Conservation (phyloP, 2,888 invertebrate species). For the Trissolcus japonicus region DNA sequence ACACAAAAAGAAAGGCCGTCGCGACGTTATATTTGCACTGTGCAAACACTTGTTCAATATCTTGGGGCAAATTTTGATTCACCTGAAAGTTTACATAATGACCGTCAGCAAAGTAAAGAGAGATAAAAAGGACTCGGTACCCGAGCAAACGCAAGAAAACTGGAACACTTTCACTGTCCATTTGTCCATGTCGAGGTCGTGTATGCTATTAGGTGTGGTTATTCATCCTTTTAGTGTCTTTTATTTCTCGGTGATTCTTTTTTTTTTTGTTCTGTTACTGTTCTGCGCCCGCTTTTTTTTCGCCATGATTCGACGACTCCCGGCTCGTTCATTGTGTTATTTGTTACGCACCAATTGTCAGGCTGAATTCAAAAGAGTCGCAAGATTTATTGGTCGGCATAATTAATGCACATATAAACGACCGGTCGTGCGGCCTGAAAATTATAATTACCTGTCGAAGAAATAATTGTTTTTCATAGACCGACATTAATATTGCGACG, state of each 20-base stretch:
- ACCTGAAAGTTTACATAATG: background rate
- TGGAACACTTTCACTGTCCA: constrained; percentile 46
- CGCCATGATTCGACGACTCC: constrained; percentile 6
- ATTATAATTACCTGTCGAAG: constrained; percentile 42
- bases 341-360: constrained; percentile 50
- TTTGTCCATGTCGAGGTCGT: constrained; percentile 39
- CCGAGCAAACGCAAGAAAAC: constrained; percentile 31
- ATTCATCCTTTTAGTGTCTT: constrained; percentile 40
- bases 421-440: constrained; percentile 24
- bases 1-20: too few species aligned
- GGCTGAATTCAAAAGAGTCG: constrained; percentile 29
- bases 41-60: too few species aligned
- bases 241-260: constrained; percentile 8
- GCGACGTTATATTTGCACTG: too few species aligned
- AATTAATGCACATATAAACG: constrained; percentile 46
- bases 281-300: constrained; percentile 6
- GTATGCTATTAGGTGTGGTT: constrained; percentile 41
- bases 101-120: constrained; percentile 3
- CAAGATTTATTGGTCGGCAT: constrained; percentile 36
- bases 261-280: background rate
- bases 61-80: too few species aligned
- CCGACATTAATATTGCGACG: constrained; percentile 26
- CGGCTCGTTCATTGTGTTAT: constrained; percentile 23
- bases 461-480: constrained; percentile 48
- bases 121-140: constrained; percentile 2